Evolutionary conservation across 2,888 invertebrate species (phyloP), one percentile per base, ranked within the genome.

Genomic region (Drosophila barbarae): DNA sequence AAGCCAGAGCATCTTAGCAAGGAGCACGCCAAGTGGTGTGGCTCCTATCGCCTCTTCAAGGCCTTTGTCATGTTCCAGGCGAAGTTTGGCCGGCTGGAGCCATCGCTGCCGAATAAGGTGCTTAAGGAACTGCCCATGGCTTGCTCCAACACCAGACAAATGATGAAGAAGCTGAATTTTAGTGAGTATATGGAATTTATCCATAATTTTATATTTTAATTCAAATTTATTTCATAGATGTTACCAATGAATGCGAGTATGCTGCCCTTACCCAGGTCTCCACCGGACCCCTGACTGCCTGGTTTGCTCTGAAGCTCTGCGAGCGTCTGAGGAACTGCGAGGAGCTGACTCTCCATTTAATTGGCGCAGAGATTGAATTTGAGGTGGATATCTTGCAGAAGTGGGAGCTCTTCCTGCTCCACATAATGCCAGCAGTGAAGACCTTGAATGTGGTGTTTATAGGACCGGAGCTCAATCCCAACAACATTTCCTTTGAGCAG

Each of bases 341-440:
- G 32, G 72, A 72, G 34, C 65, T 89, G 1, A 88, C 86, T 2
- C 80, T 89, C 21, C 89, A 89, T 58, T 70, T 89, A 34, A 88
- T 89, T 54, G 89, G 94, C 0, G 93, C 94, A 0, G 94, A 95
- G 85, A 90, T 94, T 28, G 93, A 94, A 60, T 94, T 93, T 76
- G 94, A 95, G 87, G 93, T 93, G 0, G 92, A 93, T 69, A 91
- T 91, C 13, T 88, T 94, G 4, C 91, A 91, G 54, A 93, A 93
- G 63, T 95, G 94, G 94, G 94, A 94, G 79, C 90, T 91, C 39
- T 92, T 94, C 83, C 92, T 94, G 68, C 86, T 94, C 0, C 94
- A 94, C 83, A 90, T 93, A 34, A 86, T 91, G 6, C 92, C 93
- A 1, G 88, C 90, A 0, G 76, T 93, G 0, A 90, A 90, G 52